Conservation (phyloP, 2,113 vertebrate genomes). For the Scomber scombrus region DNA sequence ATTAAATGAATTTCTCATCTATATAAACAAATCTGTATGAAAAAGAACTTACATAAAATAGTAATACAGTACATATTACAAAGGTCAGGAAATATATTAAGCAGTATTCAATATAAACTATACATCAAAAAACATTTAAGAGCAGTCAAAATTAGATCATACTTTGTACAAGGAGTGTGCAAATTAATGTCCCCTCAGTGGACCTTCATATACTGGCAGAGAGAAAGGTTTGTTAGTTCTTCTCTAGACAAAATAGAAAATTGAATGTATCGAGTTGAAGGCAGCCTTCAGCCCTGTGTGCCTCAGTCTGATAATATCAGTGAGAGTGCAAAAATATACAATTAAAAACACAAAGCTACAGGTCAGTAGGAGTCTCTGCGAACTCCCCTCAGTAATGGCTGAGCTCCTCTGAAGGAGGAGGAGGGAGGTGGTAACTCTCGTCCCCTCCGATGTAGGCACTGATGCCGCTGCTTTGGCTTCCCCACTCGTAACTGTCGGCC, state of each 20-base stretch:
- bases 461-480: slow-evolving; percentile 89
- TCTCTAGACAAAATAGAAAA: slow-evolving; percentile 45
- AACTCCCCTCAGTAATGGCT: slow-evolving; percentile 80
- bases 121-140: slow-evolving; percentile 49
- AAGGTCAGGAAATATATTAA: slow-evolving; percentile 74
- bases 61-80: slow-evolving; percentile 66
- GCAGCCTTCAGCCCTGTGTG: slow-evolving; percentile 38
- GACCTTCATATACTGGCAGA: slow-evolving; percentile 59
- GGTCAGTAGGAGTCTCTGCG: slow-evolving; percentile 13
- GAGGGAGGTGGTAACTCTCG: slow-evolving; percentile 79
- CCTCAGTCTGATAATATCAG: slow-evolving; percentile 35
- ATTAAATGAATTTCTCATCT: slow-evolving; percentile 55
- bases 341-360: not conserved
- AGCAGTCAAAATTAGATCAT: slow-evolving; percentile 46
- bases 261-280: slow-evolving; percentile 36
- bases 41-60: slow-evolving; percentile 70
- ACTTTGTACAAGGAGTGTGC: slow-evolving; percentile 72
- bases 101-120: slow-evolving; percentile 66
- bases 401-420: slow-evolving; percentile 84
- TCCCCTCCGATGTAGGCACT: slow-evolving; percentile 87
- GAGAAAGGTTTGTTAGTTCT: slow-evolving; percentile 48
- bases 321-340: slow-evolving; percentile 73
- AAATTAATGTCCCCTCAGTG: slow-evolving; percentile 56
- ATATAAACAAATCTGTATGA: slow-evolving; percentile 70
- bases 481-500: slow-evolving; percentile 92